These are phyloP conservation scores for Lordiphosa andalusiaca DNA, from an alignment of 2,888 invertebrate species.

Conservation along the genomic window DNA sequence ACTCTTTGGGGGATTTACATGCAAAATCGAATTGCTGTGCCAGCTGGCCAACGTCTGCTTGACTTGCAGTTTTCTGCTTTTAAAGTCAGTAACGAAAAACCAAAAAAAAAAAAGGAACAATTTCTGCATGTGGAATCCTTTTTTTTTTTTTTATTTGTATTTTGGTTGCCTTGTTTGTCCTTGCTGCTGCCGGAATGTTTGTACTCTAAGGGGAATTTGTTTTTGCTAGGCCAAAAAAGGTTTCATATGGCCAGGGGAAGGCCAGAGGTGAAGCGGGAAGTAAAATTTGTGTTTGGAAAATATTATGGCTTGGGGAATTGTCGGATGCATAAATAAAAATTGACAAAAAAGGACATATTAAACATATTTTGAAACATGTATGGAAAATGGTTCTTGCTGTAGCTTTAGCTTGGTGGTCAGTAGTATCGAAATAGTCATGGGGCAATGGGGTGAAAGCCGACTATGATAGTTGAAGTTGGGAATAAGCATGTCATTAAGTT, in stretches of 20 bases:
- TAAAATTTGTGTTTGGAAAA: constrained; percentile 35
- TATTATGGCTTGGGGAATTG: constrained; percentile 39
- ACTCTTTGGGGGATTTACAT: constrained; percentile 32
- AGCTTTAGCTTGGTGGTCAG: too few relatives aligned
- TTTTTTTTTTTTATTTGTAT: constrained; percentile 17
- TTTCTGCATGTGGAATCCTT: constrained; percentile 44
- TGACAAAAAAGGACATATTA: too few relatives aligned
- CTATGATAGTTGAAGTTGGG: too few relatives aligned
- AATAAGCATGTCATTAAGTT: too few relatives aligned
- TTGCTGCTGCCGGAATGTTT: constrained; percentile 8
- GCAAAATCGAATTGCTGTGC: constrained; percentile 37
- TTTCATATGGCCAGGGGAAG: too few relatives aligned
- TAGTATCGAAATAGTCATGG: too few relatives aligned
- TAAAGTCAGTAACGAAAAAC: constrained; percentile 41
- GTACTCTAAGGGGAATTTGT: constrained; percentile 26
- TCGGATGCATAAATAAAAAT: constrained; percentile 17
- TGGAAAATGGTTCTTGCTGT: too few relatives aligned
- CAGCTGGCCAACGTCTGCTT: constrained; percentile 22
- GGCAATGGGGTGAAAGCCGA: too few relatives aligned
- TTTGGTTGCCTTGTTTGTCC: constrained; percentile 12
- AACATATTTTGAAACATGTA: too few relatives aligned
- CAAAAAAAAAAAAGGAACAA: constrained; percentile 30
- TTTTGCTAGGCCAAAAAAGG: constrained; percentile 3
- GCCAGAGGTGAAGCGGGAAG: constrained; percentile 7
- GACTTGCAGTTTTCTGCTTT: constrained; percentile 36